Evolutionary conservation across 2,113 vertebrate genomes (phyloP), one percentile per base, ranked within the genome.

Genomic region (Macroglossus sobrinus): DNA sequence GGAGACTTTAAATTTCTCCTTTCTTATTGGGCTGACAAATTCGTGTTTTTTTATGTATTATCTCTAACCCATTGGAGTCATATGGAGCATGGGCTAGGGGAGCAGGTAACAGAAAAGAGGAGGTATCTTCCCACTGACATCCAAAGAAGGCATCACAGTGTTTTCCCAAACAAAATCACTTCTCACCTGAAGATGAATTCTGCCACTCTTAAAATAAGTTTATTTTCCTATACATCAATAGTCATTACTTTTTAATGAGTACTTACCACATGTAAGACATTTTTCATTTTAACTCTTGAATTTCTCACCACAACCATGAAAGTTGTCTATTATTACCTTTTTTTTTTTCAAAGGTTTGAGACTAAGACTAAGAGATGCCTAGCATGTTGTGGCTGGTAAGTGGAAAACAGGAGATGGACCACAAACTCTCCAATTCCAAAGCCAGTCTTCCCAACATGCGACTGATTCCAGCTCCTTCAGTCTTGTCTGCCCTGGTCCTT

Each of bases 361-460:
- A 12, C 21, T 18, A 24, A 84, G n/a, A 78, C 59, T 69, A 43
- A 12, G 16, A 35, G 64, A 24, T 15, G 13, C 7, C 57, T 38
- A 5, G 3, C 1, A 33, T 33, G 10, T 7, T 5, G 1, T 9
- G 33, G 50, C 21, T 66, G 28, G 14, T 28, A 15, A 26, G 45
- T 15, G 24, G 22, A 43, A 33, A 75, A 71, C 30, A 40, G 30
- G 47, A 33, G 35, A 4, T 3, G 2, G 43, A 9, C 5, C 47
- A 55, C 38, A n/a, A 43, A 33, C 22, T n/a, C 0, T 4, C 2
- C 21, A 21, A 12, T 9, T 2, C 55, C 22, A 66, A 71, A 61
- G 26, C 30, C 13, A 11, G 0, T 50, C 35, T 43, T 50, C n/a
- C 35, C 50, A 33, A 18, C 11, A 18, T 1, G 3, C 13, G 5